Evolutionary conservation across 2,888 invertebrate species (phyloP).

Genomic region (Cryptops parisi): DNA sequence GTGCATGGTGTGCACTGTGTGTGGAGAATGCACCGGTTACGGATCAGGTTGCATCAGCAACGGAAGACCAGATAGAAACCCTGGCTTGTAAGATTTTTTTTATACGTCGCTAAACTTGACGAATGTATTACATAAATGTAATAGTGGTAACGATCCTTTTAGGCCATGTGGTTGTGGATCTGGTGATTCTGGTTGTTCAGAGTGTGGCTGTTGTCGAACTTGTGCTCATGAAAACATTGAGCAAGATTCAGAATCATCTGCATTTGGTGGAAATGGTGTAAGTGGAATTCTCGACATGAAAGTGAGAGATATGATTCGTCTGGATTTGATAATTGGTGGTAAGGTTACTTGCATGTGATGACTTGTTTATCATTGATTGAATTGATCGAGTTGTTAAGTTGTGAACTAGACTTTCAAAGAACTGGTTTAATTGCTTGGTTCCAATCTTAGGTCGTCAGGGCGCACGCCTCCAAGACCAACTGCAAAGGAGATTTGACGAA

Average conservation of each 20-base stretch:
- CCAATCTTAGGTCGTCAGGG: constrained; percentile 35
- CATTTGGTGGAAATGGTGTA: constrained; percentile 33
- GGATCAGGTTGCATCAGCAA: constrained; percentile 66
- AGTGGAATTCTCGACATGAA: constrained; percentile 23
- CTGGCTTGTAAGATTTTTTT: constrained; percentile 58
- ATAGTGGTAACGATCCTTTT: not conserved
- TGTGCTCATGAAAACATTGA: constrained; percentile 59
- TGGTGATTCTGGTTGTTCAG: constrained; percentile 84
- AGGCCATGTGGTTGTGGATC: constrained; percentile 73
- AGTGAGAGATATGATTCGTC: constrained; percentile 13
- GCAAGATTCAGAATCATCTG: constrained; percentile 37
- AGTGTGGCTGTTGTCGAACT: constrained; percentile 79
- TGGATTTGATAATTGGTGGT: constrained; percentile 20
- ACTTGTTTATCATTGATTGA: too few species aligned
- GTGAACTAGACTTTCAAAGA: too few species aligned
- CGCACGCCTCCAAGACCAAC: constrained; percentile 43
- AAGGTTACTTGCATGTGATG: too few species aligned
- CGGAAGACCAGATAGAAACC: constrained; percentile 58
- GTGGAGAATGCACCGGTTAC: constrained; percentile 87
- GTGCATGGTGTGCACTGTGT: constrained; percentile 79
- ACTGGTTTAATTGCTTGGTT: constrained; percentile 10
- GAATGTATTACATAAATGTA: too few species aligned
- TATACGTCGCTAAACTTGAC: constrained; percentile 12
- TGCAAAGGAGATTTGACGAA: constrained; percentile 43
- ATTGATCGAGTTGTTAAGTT: too few species aligned